A percentile compares a stretch with the other conserved stretches of the same genome.
Evolutionary conservation across 2,113 vertebrate genomes (phyloP).

Genomic region (Ptychochromis oligacanthus): DNA sequence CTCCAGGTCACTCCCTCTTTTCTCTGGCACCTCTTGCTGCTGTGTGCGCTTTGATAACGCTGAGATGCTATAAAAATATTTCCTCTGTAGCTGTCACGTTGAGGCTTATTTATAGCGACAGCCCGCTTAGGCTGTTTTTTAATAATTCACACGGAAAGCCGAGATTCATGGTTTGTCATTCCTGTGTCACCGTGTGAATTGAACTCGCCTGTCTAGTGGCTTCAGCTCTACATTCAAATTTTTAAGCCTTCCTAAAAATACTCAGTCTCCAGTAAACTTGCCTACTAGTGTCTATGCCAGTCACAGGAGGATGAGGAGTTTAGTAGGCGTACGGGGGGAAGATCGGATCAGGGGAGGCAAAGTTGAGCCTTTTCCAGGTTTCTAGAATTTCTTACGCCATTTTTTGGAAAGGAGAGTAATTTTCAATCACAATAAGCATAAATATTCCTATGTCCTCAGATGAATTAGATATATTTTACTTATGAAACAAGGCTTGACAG

Average conservation of each 20-base stretch:
- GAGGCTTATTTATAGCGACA: constrained; percentile 53
- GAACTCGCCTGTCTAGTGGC: constrained; percentile 7
- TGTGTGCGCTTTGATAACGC: constrained; percentile 25
- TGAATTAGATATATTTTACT: background rate
- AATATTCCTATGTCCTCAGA: background rate
- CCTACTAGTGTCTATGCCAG: background rate
- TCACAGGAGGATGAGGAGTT: background rate
- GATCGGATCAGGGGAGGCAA: background rate
- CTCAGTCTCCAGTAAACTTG: background rate
- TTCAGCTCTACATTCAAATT: constrained; percentile 22
- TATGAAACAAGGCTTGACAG: background rate
- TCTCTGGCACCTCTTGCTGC: background rate
- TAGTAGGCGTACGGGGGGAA: background rate
- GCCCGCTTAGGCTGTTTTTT: constrained; percentile 42
- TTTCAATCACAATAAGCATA: background rate
- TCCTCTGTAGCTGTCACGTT: constrained; percentile 40
- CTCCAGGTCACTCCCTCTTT: constrained; percentile 29
- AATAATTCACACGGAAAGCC: constrained; percentile 55
- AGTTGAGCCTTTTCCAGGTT: background rate
- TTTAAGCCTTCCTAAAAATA: constrained; percentile 33
- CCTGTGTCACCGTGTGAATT: constrained; percentile 26
- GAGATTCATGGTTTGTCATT: constrained; percentile 44
- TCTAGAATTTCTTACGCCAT: background rate
- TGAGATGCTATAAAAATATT: constrained; percentile 45
- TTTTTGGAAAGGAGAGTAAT: no score